A percentile compares a stretch with the other conserved stretches of the same genome.
These are phyloP conservation scores for Vanessa atalanta DNA, from an alignment of 1,140 invertebrate genomes.

Conservation along the genomic window DNA sequence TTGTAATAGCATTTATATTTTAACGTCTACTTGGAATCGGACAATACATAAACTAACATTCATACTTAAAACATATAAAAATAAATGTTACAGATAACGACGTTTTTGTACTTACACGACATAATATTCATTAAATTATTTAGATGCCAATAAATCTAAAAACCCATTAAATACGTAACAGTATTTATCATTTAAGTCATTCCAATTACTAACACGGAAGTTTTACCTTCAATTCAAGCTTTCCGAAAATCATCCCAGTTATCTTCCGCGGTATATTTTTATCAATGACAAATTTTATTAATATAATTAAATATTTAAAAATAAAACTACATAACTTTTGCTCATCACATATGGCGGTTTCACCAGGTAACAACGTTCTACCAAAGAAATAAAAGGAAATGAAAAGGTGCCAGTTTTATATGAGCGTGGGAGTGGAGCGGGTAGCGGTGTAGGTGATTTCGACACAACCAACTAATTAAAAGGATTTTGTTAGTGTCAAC, in stretches of 20 bases:
- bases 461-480: slow-evolving; percentile 65
- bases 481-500: slow-evolving; percentile 77
- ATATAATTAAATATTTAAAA: slow-evolving; percentile 26
- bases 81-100: no score
- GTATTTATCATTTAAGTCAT: background rate
- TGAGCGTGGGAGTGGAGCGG: slow-evolving; percentile 53
- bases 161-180: background rate
- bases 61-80: slow-evolving; percentile 35
- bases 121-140: no score
- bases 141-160: no score
- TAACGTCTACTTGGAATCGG: slow-evolving; percentile 41
- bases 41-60: slow-evolving; percentile 43
- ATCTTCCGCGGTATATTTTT: background rate
- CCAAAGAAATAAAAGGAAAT: slow-evolving; percentile 26
- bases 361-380: slow-evolving; percentile 10
- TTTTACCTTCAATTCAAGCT: no score
- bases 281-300: background rate
- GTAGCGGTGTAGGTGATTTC: slow-evolving; percentile 32
- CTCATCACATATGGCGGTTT: slow-evolving; percentile 1
- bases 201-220: background rate
- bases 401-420: slow-evolving; percentile 47
- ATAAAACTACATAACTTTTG: slow-evolving; percentile 22
- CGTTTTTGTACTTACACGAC: no score
- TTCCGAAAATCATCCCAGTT: no score
- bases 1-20: slow-evolving; percentile 43